Base-by-base conservation (phyloP, 2,888 invertebrate genomes). In the Yponomeuta plumbellus region DNA sequence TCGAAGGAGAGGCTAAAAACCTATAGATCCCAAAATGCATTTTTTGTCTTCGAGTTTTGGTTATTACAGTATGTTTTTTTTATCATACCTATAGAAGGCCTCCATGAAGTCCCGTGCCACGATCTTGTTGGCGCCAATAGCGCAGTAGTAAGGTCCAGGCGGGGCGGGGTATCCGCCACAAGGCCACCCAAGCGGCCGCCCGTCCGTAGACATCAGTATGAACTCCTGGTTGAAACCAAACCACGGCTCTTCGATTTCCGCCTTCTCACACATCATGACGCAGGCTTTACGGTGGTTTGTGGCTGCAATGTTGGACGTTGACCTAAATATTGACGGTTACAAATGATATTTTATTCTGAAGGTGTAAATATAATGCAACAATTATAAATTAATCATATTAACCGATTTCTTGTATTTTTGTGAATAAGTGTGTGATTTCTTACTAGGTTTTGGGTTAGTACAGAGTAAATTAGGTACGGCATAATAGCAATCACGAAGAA, bases 131-230 rank as follows among this genome's bases (percentile, higher is more conserved):
- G 96, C 94, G 8, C 97, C 97, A 0, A 95, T 95, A 56, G 95
- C 96, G 78, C 97, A 97, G 81, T 97, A 97, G 83, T 97, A 97
- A 0, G 96, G 95, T 1, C 96, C 95, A 40, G 94, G 93, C 0
- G 94, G 94, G 0, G 93, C 94, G 0, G 95, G 95, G 74, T 92
- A 94, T 0, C 93, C 93, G 34, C 93, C 93, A 13, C 92, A 85
- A 0, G 96, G 96, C 95, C 96, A 96, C 20, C 95, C 96, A 64
- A 95, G 92, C 0, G 96, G 96, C 62, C 94, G 90, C 0, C 92
- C 87, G 64, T 90, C 91, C 0, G 85, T 79, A 0, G 86, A 83
- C 5, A 79, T 86, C 65, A 90, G 70, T 68, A 88, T 83, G 72
- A 91, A 89, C 74, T 91, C 94, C 78, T 96, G 96, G 76, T 95